Evolutionary conservation across 1,140 invertebrate species (phyloP), one percentile per base, ranked within the genome.

Genomic region (Trachelipus rathkii): DNA sequence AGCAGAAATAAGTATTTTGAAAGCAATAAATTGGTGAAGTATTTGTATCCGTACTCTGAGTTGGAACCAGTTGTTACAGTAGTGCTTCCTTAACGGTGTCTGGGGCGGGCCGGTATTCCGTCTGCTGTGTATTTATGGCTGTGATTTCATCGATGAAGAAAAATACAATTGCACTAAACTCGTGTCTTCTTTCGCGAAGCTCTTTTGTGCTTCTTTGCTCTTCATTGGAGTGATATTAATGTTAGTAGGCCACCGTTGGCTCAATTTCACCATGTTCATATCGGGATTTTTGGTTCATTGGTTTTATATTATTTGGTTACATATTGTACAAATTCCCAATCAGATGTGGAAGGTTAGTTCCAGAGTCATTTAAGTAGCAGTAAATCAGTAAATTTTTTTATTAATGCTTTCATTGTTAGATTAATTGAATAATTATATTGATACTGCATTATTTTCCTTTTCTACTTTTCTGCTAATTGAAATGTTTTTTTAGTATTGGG

Each of bases 111-210:
- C 76, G 88, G 3, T 93, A 93, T 82, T 87, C 92, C 4, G n/a
- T 91, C 91, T 2, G 85, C 85, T 9, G 84, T 89, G 70, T 89
- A n/a, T 89, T 3, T 92, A 91, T 82, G 89, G 87, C 4, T 92
- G 91, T 83, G 85, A 86, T 79, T 77, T 83, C 45, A 80, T 82
- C 71, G 78, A 75, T 60, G 74, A 79, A 15, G 73, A 71, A 24
- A 46, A 81, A 44, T 82, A 81, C 78, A 66, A 74, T 19, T 81
- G 80, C 43, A 81, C 80, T 9, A 81, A 81, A 46, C 80, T 81
- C 5, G 77, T 72, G 67, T 75, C 69, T 80, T 69, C 60, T 82
- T n/a, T 74, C 87, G 13, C 86, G 87, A 80, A 33, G 33, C 33
- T 33, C 6, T 33, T 79, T 89, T 2, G 88, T 86, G 87, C 86